Evolutionary conservation across 2,113 vertebrate genomes (phyloP), one percentile per base, ranked within the genome.

Genomic region (Tachycineta bicolor): DNA sequence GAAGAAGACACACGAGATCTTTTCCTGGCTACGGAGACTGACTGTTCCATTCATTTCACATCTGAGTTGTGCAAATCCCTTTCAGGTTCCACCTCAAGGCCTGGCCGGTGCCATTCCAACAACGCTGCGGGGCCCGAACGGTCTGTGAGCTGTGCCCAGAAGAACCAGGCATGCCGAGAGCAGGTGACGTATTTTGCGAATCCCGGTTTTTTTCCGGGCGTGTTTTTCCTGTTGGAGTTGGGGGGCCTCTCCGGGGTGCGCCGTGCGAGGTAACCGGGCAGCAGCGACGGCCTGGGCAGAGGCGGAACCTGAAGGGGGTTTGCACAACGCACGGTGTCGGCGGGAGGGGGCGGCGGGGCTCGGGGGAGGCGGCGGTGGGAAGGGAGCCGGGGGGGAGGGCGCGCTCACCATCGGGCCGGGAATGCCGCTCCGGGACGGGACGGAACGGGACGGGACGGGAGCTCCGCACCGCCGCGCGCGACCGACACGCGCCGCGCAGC

Each of bases 341-440:
- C 29, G n/a, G 56, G 8, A 41, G 7, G 10, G 44, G 23, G 13
- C 43, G 23, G 62, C 29, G 14, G 60, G 31, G 23, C 37, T 37
- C 37, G 17, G 46, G 41, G 63, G 24, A 76, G 14, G 37, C 31
- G 46, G 63, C 37, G 47, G 49, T 55, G 47, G 84, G 19, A 34
- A 56, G 44, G 59, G 58, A 41, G 26, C 37, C 46, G 55, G 69
- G 19, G 22, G 78, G 41, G 26, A 26, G 29, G n/a, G 33, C 37
- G 10, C 47, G 67, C 96, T 95, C 90, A 96, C 96, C 96, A 96
- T 96, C 60, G 39, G 37, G 58, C 58, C 39, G 67, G 52, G 71
- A 65, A 67, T 17, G 12, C 78, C 55, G 29, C 93, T 94, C 68
- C 81, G 49, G 11, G 9, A 17, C 12, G 34, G 12, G 3, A 29